phyloP scores from a whole-genome alignment of 2,113 vertebrate genomes.

The Grammomys dolichurus region DNA sequence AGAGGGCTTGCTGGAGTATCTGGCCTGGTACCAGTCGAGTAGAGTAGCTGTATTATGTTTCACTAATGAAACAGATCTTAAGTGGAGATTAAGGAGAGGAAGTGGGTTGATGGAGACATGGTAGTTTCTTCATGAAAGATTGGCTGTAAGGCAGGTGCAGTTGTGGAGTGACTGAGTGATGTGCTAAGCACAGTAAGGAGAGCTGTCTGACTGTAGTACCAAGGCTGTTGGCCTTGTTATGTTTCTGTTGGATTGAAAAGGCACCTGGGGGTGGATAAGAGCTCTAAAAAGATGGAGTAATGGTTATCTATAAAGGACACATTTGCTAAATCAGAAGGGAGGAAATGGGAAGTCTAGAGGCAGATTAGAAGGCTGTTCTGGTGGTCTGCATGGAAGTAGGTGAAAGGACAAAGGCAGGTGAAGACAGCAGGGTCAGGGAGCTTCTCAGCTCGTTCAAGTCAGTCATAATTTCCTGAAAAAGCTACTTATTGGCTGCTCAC shows the following conservation, averaged over 20 bases:
- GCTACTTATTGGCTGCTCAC: background rate
- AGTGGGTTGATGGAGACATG: background rate
- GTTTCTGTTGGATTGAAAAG: constrained; percentile 64
- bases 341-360: background rate
- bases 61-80: constrained; percentile 68
- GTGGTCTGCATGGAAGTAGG: background rate
- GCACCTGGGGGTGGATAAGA: constrained; percentile 16
- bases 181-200: constrained; percentile 35
- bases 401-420: background rate
- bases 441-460: background rate
- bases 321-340: constrained; percentile 18
- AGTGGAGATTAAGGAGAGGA: constrained; percentile 73
- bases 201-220: background rate
- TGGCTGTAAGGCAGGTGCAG: constrained; percentile 26
- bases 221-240: constrained; percentile 24
- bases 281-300: background rate
- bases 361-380: background rate
- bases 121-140: background rate
- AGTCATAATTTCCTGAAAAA: background rate
- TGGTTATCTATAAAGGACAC: background rate
- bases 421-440: background rate
- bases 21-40: background rate
- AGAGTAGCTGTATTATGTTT: constrained; percentile 52
- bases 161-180: constrained; percentile 70
- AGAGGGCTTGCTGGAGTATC: background rate